Evolutionary conservation across 1,140 invertebrate species (phyloP).

Genomic region (Diabrotica undecimpunctata): DNA sequence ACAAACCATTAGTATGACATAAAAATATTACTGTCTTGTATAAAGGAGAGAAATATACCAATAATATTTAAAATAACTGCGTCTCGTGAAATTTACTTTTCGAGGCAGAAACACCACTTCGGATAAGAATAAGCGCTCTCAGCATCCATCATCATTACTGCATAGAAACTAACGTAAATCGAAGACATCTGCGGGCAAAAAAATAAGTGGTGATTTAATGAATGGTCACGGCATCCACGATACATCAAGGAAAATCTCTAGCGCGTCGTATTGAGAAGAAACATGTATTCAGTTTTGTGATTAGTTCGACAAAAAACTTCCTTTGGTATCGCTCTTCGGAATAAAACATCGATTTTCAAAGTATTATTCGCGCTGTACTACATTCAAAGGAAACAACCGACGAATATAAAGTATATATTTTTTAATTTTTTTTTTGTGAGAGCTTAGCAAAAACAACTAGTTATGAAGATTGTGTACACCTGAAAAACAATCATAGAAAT

Average conservation of each 20-base stretch:
- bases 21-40: too few relatives aligned
- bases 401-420: too few relatives aligned
- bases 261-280: slow-evolving; percentile 1
- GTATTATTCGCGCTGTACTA: neutral
- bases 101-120: too few relatives aligned
- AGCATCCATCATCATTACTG: neutral
- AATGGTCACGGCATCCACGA: neutral
- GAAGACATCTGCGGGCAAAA: neutral
- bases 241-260: slow-evolving; percentile 2
- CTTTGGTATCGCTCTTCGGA: neutral
- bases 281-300: slow-evolving; percentile 1
- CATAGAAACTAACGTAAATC: neutral
- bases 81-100: too few relatives aligned
- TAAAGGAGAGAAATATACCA: too few relatives aligned
- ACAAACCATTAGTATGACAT: too few relatives aligned
- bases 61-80: too few relatives aligned
- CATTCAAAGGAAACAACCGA: neutral
- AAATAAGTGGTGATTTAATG: neutral
- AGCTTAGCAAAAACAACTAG: too few relatives aligned
- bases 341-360: slow-evolving; percentile 3
- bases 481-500: too few relatives aligned
- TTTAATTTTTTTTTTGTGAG: too few relatives aligned
- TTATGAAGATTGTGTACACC: too few relatives aligned
- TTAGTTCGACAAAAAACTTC: slow-evolving; percentile 1
- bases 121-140: neutral